A percentile compares a stretch with the other conserved stretches of the same genome.
These are phyloP conservation scores for Zaprionus camerounensis DNA, from an alignment of 1,140 invertebrate species.

Conservation along the genomic window DNA sequence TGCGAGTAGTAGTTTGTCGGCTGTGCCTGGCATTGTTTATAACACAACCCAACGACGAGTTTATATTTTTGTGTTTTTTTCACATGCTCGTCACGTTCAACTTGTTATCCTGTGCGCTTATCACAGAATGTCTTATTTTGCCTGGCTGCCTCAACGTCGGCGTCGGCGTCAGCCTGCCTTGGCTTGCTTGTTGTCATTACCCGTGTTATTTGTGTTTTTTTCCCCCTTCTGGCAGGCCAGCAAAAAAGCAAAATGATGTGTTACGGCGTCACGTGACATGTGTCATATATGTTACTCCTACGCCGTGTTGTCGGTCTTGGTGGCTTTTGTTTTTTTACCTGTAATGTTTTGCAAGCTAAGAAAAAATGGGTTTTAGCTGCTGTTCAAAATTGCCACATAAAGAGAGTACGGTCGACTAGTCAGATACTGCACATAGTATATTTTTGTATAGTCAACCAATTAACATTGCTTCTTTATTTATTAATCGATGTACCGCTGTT, in stretches of 20 bases:
- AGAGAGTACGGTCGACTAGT: not conserved
- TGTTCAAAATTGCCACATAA: not conserved
- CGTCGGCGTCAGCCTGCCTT: slow-evolving; percentile 9
- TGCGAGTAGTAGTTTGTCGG: slow-evolving; percentile 37
- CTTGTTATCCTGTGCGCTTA: slow-evolving; percentile 67
- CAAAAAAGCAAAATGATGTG: slow-evolving; percentile 59
- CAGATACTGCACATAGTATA: not conserved
- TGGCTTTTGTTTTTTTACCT: slow-evolving; percentile 27
- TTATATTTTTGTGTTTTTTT: slow-evolving; percentile 41
- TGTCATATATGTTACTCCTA: slow-evolving; percentile 61
- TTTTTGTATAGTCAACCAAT: not conserved
- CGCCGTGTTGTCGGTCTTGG: slow-evolving; percentile 31
- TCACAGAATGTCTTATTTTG: slow-evolving; percentile 66
- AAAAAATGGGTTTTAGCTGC: slow-evolving; percentile 12
- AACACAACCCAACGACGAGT: slow-evolving; percentile 36
- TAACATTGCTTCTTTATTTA: not conserved
- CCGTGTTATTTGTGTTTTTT: slow-evolving; percentile 48
- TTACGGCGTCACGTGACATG: slow-evolving; percentile 63
- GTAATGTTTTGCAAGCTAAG: slow-evolving; percentile 5
- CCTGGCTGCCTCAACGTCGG: slow-evolving; percentile 32
- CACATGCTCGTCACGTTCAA: slow-evolving; percentile 63
- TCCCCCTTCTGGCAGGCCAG: not conserved
- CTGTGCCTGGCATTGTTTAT: slow-evolving; percentile 54
- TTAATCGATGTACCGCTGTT: not conserved
- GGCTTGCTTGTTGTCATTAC: slow-evolving; percentile 53